Conservation (phyloP, 2,888 invertebrate genomes). For the Cepaea hortensis region DNA sequence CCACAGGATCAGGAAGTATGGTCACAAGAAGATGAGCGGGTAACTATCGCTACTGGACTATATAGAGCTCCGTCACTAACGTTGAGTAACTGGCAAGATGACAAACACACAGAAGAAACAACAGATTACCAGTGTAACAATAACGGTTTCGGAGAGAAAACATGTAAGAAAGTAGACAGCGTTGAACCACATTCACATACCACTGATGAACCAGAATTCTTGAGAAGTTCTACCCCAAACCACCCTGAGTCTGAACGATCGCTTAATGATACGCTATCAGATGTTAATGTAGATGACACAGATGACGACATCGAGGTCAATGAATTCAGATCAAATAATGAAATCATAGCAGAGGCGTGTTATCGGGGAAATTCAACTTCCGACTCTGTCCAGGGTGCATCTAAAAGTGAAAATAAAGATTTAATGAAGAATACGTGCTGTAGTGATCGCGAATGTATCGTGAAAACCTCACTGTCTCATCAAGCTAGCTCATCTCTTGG, state of each 20-base stretch:
- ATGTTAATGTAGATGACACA: neutral
- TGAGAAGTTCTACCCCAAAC: neutral
- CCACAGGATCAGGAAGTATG: neutral
- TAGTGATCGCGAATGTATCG: neutral
- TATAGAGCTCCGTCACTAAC: neutral
- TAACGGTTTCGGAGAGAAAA: no score
- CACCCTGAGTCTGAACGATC: neutral
- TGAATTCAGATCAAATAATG: neutral
- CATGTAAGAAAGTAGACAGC: no score
- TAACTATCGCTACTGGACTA: neutral
- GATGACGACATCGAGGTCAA: neutral
- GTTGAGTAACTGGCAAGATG: no score
- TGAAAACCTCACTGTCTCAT: neutral
- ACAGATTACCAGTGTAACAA: no score
- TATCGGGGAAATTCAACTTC: neutral
- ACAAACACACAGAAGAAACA: neutral
- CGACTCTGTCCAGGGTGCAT: neutral
- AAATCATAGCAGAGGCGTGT: no score
- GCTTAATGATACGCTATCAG: neutral
- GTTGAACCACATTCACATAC: no score
- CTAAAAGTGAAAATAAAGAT: neutral
- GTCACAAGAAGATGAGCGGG: no score
- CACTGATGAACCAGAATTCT: no score
- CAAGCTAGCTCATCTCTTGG: neutral
- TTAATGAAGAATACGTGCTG: neutral